These are phyloP conservation scores for Festucalex cinctus DNA, from an alignment of 2,113 vertebrate genomes.

Conservation along the genomic window DNA sequence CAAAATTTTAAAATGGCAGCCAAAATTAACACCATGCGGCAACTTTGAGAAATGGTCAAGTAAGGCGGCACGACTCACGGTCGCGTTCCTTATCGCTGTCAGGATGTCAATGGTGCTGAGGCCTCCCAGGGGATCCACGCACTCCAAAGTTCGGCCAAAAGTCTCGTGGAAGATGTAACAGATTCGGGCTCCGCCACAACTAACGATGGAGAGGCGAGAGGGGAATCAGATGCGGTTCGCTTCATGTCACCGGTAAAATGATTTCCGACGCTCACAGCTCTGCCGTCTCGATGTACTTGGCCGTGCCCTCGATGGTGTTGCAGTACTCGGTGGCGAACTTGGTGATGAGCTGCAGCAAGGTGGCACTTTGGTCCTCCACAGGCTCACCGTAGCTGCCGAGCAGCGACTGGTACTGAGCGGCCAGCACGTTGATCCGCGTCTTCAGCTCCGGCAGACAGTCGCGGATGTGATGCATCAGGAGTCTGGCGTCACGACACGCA, in stretches of 20 bases:
- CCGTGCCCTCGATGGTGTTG: conserved; percentile 98
- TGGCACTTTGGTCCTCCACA: conserved; percentile 94
- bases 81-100: conserved; percentile 97
- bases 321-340: conserved; percentile 99
- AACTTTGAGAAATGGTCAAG: background rate
- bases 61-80: conserved; percentile 76
- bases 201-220: conserved; percentile 65
- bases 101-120: conserved; percentile 96
- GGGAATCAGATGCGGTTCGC: conserved; percentile 35
- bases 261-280: conserved; percentile 84
- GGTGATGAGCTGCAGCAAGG: conserved; percentile 96
- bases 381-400: conserved; percentile 96
- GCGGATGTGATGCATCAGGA: conserved; percentile 98
- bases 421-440: conserved; percentile 95
- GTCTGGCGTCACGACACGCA: conserved; percentile 63
- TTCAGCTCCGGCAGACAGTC: conserved; percentile 97
- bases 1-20: too few relatives aligned
- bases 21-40: too few relatives aligned
- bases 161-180: conserved; percentile 99
- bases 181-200: conserved; percentile 95
- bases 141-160: conserved; percentile 95
- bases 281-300: conserved; percentile 97
- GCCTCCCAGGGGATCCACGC: conserved; percentile 93
- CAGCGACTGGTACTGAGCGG: conserved; percentile 95
- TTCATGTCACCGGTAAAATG: too few relatives aligned